These are phyloP conservation scores for Xenopus laevis DNA, from an alignment of 2,113 vertebrate species.

Conservation along the genomic window DNA sequence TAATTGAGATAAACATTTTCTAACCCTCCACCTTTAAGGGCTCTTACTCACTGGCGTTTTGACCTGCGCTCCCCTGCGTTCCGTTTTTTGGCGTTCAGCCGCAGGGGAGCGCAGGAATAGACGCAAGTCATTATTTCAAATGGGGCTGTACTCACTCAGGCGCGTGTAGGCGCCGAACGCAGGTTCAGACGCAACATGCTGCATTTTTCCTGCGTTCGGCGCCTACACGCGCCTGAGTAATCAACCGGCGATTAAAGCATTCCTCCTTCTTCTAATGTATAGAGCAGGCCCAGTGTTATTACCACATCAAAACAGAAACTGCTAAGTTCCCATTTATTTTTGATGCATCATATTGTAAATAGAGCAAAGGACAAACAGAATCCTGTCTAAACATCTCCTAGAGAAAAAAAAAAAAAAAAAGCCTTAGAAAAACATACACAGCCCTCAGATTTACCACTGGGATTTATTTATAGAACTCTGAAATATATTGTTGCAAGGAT, in stretches of 20 bases:
- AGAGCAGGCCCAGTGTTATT: constrained; percentile 30
- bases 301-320: constrained; percentile 36
- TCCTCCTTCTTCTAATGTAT: constrained; percentile 34
- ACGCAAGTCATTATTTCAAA: too few relatives aligned
- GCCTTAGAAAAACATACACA: constrained; percentile 34
- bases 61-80: too few relatives aligned
- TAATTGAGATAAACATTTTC: neutral
- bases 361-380: constrained; percentile 32
- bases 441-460: constrained; percentile 27
- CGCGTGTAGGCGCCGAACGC: too few relatives aligned
- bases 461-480: constrained; percentile 39
- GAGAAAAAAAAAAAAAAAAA: constrained; percentile 31
- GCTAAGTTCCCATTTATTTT: constrained; percentile 37
- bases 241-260: constrained; percentile 18
- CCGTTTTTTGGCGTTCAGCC: too few relatives aligned
- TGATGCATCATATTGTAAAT: constrained; percentile 37
- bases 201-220: neutral
- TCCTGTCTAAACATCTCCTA: constrained; percentile 26
- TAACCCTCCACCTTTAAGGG: neutral
- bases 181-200: neutral
- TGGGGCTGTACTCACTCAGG: too few relatives aligned
- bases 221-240: neutral
- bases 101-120: too few relatives aligned
- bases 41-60: too few relatives aligned
- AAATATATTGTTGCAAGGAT: constrained; percentile 42